Conservation (phyloP, 2,113 vertebrate species). For the Mirza zaza region DNA sequence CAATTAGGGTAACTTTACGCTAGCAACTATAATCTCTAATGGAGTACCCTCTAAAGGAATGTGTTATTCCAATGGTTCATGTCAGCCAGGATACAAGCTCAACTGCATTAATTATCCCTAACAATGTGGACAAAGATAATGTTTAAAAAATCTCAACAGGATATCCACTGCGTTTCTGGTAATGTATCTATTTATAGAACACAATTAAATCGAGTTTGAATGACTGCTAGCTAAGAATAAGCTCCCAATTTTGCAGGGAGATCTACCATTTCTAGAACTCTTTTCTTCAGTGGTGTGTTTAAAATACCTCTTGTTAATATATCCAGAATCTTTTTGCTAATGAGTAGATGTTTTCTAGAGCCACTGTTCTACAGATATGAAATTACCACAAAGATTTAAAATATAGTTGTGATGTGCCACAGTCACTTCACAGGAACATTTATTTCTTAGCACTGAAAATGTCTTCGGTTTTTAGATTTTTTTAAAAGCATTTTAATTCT, state of each 20-base stretch:
- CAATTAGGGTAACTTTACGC: constrained; percentile 56
- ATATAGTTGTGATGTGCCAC: neutral
- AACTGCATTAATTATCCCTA: constrained; percentile 72
- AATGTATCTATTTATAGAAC: constrained; percentile 75
- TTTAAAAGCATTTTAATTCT: constrained; percentile 43
- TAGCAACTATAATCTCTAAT: constrained; percentile 34
- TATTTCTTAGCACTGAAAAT: constrained; percentile 11
- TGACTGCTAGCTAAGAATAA: neutral
- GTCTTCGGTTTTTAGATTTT: neutral
- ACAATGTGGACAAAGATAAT: constrained; percentile 70
- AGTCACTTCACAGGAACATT: neutral
- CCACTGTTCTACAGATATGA: neutral
- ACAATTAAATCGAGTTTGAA: constrained; percentile 68
- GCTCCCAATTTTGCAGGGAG: neutral
- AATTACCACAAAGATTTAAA: constrained; percentile 37
- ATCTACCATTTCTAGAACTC: neutral
- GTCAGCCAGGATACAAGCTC: constrained; percentile 57
- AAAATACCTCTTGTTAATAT: neutral
- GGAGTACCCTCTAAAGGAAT: constrained; percentile 31
- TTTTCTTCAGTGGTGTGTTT: constrained; percentile 2
- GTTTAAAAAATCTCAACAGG: constrained; percentile 71
- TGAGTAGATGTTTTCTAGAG: neutral
- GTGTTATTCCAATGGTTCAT: constrained; percentile 34
- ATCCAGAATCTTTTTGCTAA: neutral
- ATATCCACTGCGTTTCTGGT: constrained; percentile 75